Percentiles rank a stretch among this genome's conserved stretches.
phyloP scores from a whole-genome alignment of 2,797 vertebrate genomes.

The Sebastiscus tertius region DNA sequence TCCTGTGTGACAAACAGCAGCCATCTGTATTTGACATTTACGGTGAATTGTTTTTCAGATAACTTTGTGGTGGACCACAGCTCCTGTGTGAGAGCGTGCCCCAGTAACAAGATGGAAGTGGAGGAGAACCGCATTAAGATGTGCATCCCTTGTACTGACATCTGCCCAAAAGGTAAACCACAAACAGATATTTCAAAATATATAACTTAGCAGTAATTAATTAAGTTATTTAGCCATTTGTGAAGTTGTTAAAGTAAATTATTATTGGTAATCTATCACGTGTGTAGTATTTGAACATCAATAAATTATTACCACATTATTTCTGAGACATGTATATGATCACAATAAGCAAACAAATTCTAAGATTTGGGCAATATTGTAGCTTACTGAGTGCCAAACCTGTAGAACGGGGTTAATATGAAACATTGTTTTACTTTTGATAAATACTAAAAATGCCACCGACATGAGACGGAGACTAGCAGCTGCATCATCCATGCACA shows the following conservation, averaged over 20 bases:
- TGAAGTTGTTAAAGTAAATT: background rate
- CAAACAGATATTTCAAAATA: background rate
- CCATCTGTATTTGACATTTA: conserved; percentile 44
- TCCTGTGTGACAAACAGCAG: conserved; percentile 35
- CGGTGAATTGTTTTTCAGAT: conserved; percentile 80
- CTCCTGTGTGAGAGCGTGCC: conserved; percentile 96
- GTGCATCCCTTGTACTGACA: conserved; percentile 97
- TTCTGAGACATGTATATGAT: background rate
- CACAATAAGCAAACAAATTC: background rate
- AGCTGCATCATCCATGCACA: background rate
- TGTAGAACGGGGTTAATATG: background rate
- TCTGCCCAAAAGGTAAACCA: conserved; percentile 95
- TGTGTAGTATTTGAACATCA: background rate
- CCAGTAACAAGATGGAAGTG: conserved; percentile 98
- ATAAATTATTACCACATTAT: background rate
- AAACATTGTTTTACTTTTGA: background rate
- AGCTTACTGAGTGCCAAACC: background rate
- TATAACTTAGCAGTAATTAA: fast-evolving
- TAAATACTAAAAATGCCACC: background rate
- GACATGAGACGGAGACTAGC: background rate
- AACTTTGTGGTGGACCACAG: conserved; percentile 99
- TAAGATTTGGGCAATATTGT: background rate
- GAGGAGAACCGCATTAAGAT: conserved; percentile 96
- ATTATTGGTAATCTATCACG: background rate
- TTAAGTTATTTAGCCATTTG: background rate